Conservation (phyloP, 2,888 invertebrate genomes). For the Spisula subtruncata region DNA sequence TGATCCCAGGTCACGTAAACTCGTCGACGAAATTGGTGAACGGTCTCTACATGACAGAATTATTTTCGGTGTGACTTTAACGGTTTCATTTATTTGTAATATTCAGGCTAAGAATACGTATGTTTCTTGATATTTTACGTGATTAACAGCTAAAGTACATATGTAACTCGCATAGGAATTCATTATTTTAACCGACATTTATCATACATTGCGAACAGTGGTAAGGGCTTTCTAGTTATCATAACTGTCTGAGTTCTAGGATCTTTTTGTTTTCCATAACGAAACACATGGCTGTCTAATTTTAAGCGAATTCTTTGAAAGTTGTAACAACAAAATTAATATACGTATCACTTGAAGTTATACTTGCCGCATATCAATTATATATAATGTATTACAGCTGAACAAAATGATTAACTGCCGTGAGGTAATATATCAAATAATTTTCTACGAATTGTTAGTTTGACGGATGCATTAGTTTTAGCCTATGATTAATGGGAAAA, state of each 20-base stretch:
- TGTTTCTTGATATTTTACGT: too few relatives aligned
- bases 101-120: too few relatives aligned
- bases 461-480: conserved; percentile 17
- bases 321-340: not conserved
- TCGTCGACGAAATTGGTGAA: too few relatives aligned
- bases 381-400: not conserved
- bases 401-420: not conserved
- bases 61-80: too few relatives aligned
- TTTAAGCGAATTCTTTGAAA: not conserved
- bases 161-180: too few relatives aligned
- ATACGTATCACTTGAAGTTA: not conserved
- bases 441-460: conserved; percentile 5
- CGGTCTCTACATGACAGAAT: too few relatives aligned
- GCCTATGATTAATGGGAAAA: not conserved
- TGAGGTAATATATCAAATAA: not conserved
- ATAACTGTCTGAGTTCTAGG: not conserved
- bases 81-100: too few relatives aligned
- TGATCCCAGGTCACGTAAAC: too few relatives aligned
- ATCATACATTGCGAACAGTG: not conserved
- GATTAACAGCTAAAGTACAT: too few relatives aligned
- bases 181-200: not conserved
- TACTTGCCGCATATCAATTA: conserved; percentile 5
- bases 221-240: not conserved
- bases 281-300: not conserved
- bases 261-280: not conserved